Evolutionary conservation across 2,888 invertebrate genomes (phyloP).

Genomic region (Folsomia candida): DNA sequence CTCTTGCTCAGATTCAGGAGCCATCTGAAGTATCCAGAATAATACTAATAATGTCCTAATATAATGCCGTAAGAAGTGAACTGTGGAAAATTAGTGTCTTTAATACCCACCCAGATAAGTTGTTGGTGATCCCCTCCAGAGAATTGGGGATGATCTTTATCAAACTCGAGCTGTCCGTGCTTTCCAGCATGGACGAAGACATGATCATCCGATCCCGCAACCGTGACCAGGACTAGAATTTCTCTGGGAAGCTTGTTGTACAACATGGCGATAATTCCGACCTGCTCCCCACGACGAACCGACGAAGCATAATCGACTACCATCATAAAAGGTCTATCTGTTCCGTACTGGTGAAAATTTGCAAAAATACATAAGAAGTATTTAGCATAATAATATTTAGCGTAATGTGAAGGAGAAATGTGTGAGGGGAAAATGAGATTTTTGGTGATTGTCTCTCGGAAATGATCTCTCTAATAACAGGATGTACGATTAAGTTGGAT

Average conservation of each 20-base stretch:
- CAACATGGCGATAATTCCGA: conserved; percentile 53
- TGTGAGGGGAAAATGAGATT: too few species aligned
- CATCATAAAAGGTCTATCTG: conserved; percentile 58
- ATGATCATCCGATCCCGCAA: conserved; percentile 57
- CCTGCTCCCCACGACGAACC: conserved; percentile 59
- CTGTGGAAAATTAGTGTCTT: too few species aligned
- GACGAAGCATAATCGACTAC: conserved; percentile 57
- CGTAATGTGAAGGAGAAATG: too few species aligned
- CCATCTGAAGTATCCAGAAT: conserved; percentile 51
- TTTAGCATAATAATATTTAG: conserved; percentile 8
- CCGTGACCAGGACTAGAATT: conserved; percentile 54
- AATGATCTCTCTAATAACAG: too few species aligned
- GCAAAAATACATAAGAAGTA: conserved; percentile 12
- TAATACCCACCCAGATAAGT: conserved; percentile 57
- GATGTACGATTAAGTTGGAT: too few species aligned
- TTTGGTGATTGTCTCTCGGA: too few species aligned
- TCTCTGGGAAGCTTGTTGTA: conserved; percentile 53
- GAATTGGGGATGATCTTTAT: conserved; percentile 53
- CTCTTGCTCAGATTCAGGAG: conserved; percentile 52
- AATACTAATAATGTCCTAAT: too few species aligned
- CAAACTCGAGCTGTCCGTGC: conserved; percentile 57
- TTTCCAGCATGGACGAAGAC: conserved; percentile 58
- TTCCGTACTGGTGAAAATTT: conserved; percentile 53
- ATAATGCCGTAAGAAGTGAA: too few species aligned
- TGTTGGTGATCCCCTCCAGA: conserved; percentile 59